Evolutionary conservation across 2,113 vertebrate species (phyloP).

Genomic region (Microcebus murinus): DNA sequence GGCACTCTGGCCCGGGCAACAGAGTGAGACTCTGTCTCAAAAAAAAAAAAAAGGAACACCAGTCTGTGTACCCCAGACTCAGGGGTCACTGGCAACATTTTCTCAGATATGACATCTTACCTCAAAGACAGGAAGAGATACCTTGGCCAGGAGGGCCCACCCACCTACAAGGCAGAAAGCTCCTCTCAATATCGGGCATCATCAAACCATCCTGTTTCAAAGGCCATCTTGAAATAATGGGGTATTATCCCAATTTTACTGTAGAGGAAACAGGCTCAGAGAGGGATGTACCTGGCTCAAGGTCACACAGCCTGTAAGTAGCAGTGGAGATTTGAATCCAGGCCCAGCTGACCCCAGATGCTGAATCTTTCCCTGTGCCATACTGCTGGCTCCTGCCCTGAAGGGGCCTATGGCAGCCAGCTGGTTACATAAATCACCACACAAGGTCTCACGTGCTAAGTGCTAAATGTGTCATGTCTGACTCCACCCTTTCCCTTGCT

Average conservation of each 20-base stretch:
- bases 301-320: background rate
- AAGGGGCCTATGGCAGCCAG: conserved; percentile 24
- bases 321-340: conserved; percentile 45
- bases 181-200: conserved; percentile 85
- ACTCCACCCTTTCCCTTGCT: conserved; percentile 53
- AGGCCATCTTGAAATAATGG: conserved; percentile 72
- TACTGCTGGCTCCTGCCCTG: background rate
- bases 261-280: conserved; percentile 42
- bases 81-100: background rate
- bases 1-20: no score
- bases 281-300: background rate
- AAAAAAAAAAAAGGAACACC: background rate
- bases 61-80: background rate
- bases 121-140: conserved; percentile 44
- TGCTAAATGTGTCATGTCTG: conserved; percentile 64
- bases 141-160: background rate
- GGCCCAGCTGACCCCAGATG: background rate
- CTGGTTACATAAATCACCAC: conserved; percentile 57
- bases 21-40: no score
- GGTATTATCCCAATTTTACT: conserved; percentile 39
- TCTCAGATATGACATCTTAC: conserved; percentile 25
- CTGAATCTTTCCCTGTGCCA: background rate
- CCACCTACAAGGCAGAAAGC: background rate
- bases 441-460: conserved; percentile 64
- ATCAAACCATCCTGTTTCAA: conserved; percentile 86